phyloP scores from a whole-genome alignment of 2,888 invertebrate genomes.

The Hemicrepidius hirtus region DNA sequence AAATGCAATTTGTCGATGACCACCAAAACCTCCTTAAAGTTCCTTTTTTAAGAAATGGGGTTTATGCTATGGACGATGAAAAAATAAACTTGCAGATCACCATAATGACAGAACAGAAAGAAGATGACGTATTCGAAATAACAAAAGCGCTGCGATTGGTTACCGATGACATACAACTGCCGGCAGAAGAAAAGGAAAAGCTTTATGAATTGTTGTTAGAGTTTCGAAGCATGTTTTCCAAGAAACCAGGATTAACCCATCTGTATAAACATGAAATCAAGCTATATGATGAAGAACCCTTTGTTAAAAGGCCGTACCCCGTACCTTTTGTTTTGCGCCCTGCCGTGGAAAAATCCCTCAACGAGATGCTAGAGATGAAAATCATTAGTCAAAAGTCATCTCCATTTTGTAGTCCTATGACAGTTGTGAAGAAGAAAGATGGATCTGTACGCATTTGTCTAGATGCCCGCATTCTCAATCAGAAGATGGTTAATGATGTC shows the following conservation, averaged over 20 bases:
- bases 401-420: not conserved
- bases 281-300: not conserved
- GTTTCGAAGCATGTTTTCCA: not conserved
- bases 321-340: not conserved
- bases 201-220: not conserved
- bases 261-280: not conserved
- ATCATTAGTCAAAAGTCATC: not conserved
- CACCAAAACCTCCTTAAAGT: not conserved
- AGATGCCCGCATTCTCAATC: conserved; percentile 1
- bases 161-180: not conserved
- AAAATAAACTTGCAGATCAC: not conserved
- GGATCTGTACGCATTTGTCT: conserved; percentile 1
- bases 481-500: not conserved
- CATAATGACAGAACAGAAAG: too few species aligned
- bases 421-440: conserved; percentile 8
- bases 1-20: not conserved
- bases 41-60: too few species aligned
- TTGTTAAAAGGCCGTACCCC: not conserved
- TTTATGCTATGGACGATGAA: too few species aligned
- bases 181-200: not conserved
- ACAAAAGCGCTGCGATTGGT: not conserved
- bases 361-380: not conserved
- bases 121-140: too few species aligned
- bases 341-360: not conserved
- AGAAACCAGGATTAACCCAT: not conserved